These are phyloP conservation scores for Antheraea mylitta DNA, from an alignment of 1,140 invertebrate species.

Conservation along the genomic window DNA sequence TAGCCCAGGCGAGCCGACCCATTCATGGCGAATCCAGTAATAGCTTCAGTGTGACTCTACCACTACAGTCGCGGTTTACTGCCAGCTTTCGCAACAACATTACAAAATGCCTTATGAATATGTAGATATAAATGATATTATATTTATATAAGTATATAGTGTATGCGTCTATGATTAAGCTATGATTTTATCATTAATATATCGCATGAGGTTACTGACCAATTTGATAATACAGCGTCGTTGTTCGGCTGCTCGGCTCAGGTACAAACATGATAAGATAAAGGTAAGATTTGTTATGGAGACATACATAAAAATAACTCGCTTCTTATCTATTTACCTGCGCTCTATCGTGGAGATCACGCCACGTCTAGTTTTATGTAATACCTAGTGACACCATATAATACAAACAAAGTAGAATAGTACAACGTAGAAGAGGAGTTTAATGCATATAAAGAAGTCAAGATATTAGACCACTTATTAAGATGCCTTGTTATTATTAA, in stretches of 20 bases:
- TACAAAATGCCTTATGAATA: too few species aligned
- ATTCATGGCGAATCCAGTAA: too few species aligned
- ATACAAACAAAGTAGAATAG: background rate
- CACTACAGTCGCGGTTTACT: too few species aligned
- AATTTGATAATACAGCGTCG: background rate
- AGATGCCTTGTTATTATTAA: too few species aligned
- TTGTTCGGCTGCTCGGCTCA: background rate
- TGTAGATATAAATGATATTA: too few species aligned
- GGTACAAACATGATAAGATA: conserved; percentile 3
- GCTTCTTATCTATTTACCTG: background rate
- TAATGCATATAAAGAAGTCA: too few species aligned
- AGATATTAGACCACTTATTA: too few species aligned
- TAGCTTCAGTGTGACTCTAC: too few species aligned
- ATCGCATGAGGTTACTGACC: background rate
- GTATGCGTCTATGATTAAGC: background rate
- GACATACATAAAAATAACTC: conserved; percentile 3
- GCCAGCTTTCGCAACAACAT: too few species aligned
- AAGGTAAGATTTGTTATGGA: background rate
- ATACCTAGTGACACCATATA: background rate
- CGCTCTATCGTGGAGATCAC: background rate
- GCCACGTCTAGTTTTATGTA: background rate
- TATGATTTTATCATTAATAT: background rate
- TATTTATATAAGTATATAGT: too few species aligned
- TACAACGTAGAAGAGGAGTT: too few species aligned
- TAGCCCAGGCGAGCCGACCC: too few species aligned